Evolutionary conservation across 1,140 invertebrate species (phyloP).

Genomic region (Sminthurides bifidus): DNA sequence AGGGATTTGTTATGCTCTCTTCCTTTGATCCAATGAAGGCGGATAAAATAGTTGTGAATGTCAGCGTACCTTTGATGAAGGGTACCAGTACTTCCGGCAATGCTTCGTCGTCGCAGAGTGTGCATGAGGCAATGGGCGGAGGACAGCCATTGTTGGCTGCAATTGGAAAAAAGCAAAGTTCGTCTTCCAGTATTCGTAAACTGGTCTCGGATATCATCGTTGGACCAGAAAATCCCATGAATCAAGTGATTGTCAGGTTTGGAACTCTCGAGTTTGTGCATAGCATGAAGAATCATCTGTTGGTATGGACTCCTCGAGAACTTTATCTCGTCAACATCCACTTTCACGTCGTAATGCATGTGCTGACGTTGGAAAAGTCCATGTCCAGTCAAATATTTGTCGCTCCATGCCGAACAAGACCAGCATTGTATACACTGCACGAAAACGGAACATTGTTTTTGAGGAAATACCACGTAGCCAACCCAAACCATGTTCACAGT

Average conservation of each 20-base stretch:
- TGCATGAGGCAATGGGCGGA: neutral
- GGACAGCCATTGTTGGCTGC: neutral
- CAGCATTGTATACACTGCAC: constrained; percentile 23
- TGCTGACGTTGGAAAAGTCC: constrained; percentile 20
- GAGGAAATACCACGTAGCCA: constrained; percentile 24
- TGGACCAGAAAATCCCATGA: constrained; percentile 12
- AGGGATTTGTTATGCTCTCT: neutral
- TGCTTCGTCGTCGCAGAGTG: neutral
- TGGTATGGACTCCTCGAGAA: constrained; percentile 14
- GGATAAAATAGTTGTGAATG: constrained; percentile 7
- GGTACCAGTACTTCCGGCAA: no score
- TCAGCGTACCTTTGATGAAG: no score
- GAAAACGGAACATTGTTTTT: constrained; percentile 27
- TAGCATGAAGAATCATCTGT: constrained; percentile 17
- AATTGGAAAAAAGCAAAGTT: constrained; percentile 6
- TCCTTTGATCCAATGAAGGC: constrained; percentile 16
- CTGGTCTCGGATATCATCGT: constrained; percentile 31
- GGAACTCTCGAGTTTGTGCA: constrained; percentile 14
- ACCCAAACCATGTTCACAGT: constrained; percentile 6
- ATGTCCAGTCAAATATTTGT: constrained; percentile 14
- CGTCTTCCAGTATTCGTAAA: constrained; percentile 20
- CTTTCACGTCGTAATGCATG: constrained; percentile 17
- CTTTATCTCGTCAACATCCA: constrained; percentile 24
- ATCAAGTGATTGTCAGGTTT: neutral
- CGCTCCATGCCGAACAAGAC: constrained; percentile 9